A percentile compares a stretch with the other conserved stretches of the same genome.
These are phyloP conservation scores for Dicranocentrus wangi DNA, from an alignment of 2,888 invertebrate species.

Conservation along the genomic window DNA sequence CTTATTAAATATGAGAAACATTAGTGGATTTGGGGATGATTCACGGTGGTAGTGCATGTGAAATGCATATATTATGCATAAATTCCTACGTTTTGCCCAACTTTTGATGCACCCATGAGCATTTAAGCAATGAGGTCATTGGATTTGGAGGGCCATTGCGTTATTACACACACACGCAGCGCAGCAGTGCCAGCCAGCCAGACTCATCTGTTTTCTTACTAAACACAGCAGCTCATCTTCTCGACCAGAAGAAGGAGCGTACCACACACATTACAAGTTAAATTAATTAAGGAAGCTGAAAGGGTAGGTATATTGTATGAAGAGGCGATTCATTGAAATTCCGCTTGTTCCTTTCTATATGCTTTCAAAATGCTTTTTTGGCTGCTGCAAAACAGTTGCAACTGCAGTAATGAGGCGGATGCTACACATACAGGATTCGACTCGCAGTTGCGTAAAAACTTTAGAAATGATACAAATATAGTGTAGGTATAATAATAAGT, in stretches of 20 bases:
- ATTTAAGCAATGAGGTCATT: slow-evolving; percentile 63
- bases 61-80: slow-evolving; percentile 17
- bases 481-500: too few relatives aligned
- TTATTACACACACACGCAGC: slow-evolving; percentile 17
- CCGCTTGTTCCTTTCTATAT: neutral
- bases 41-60: neutral
- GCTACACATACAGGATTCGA: slow-evolving; percentile 9
- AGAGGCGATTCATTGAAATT: slow-evolving; percentile 12
- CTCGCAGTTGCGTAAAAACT: slow-evolving; percentile 38
- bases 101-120: slow-evolving; percentile 58
- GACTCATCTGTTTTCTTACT: neutral
- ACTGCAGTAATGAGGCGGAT: slow-evolving; percentile 31
- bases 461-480: neutral
- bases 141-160: slow-evolving; percentile 55
- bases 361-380: neutral
- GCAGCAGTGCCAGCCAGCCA: neutral
- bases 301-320: slow-evolving; percentile 9
- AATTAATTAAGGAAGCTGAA: slow-evolving; percentile 53
- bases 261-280: slow-evolving; percentile 6
- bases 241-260: neutral
- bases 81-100: slow-evolving; percentile 54
- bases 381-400: slow-evolving; percentile 1
- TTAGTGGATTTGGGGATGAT: neutral
- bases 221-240: neutral
- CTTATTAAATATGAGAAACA: slow-evolving; percentile 9